Conservation (phyloP, 2,888 invertebrate genomes). For the Acleris laterana region DNA sequence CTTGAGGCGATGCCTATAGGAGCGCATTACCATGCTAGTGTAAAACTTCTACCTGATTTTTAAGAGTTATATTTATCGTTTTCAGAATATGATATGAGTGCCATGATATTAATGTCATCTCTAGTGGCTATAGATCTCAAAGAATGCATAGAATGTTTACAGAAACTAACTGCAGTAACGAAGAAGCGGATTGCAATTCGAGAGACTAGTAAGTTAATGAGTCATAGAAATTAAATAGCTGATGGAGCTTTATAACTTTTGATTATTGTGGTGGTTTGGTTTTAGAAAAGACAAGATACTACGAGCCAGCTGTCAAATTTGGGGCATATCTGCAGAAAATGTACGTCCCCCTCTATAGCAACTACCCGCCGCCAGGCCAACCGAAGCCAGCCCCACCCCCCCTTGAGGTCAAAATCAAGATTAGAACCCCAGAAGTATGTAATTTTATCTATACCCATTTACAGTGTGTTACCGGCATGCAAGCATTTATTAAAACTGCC, state of each 20-base stretch:
- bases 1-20: no score
- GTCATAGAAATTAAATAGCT: neutral
- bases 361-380: slow-evolving; percentile 43
- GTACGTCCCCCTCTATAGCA: slow-evolving; percentile 55
- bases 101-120: slow-evolving; percentile 69
- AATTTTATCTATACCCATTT: no score
- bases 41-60: no score
- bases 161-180: slow-evolving; percentile 52
- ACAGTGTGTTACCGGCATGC: no score
- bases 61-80: slow-evolving; percentile 20
- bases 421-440: slow-evolving; percentile 47
- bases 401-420: slow-evolving; percentile 61
- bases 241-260: neutral
- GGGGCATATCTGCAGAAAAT: slow-evolving; percentile 66
- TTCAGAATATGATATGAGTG: slow-evolving; percentile 71
- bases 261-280: slow-evolving; percentile 23
- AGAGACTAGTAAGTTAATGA: slow-evolving; percentile 49
- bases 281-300: slow-evolving; percentile 55
- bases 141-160: slow-evolving; percentile 61
- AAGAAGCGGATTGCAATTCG: slow-evolving; percentile 41
- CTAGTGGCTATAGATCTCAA: slow-evolving; percentile 72
- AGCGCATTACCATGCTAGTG: no score
- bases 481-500: no score
- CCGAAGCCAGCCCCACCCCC: slow-evolving; percentile 49
- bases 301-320: slow-evolving; percentile 57